These are phyloP conservation scores for Melolontha melolontha DNA, from an alignment of 2,888 invertebrate species.

Conservation along the genomic window DNA sequence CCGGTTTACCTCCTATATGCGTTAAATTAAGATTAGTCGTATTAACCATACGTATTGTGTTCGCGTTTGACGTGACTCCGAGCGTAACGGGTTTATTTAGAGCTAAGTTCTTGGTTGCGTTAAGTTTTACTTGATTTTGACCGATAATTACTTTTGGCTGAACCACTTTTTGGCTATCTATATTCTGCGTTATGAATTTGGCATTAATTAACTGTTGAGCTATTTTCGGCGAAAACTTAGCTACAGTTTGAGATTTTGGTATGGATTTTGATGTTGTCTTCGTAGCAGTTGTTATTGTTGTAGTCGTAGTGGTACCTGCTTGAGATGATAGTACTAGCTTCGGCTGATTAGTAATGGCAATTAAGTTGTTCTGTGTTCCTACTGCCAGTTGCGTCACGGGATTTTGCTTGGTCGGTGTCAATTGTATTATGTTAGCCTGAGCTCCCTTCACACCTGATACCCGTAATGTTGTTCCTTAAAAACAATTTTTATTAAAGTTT, in stretches of 20 bases:
- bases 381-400: slow-evolving; percentile 66
- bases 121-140: slow-evolving; percentile 57
- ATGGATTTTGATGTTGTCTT: slow-evolving; percentile 52
- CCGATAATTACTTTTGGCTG: slow-evolving; percentile 57
- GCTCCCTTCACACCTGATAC: slow-evolving; percentile 66
- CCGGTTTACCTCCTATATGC: slow-evolving; percentile 70
- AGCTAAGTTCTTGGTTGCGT: slow-evolving; percentile 53
- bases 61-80: slow-evolving; percentile 55
- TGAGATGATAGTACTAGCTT: slow-evolving; percentile 61
- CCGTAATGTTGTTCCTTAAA: slow-evolving; percentile 65
- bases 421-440: slow-evolving; percentile 68
- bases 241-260: slow-evolving; percentile 54
- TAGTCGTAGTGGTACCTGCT: slow-evolving; percentile 53
- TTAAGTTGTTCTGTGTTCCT: slow-evolving; percentile 67
- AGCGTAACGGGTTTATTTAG: slow-evolving; percentile 56
- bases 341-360: slow-evolving; percentile 61
- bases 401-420: slow-evolving; percentile 63
- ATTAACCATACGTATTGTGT: slow-evolving; percentile 68
- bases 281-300: slow-evolving; percentile 53
- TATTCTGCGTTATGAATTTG: slow-evolving; percentile 63
- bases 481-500: neutral
- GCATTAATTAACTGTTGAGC: slow-evolving; percentile 66
- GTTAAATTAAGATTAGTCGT: slow-evolving; percentile 68
- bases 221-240: slow-evolving; percentile 61
- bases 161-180: slow-evolving; percentile 58